Base-by-base conservation (phyloP, 1,140 invertebrate genomes). In the Calephelis virginiensis region DNA sequence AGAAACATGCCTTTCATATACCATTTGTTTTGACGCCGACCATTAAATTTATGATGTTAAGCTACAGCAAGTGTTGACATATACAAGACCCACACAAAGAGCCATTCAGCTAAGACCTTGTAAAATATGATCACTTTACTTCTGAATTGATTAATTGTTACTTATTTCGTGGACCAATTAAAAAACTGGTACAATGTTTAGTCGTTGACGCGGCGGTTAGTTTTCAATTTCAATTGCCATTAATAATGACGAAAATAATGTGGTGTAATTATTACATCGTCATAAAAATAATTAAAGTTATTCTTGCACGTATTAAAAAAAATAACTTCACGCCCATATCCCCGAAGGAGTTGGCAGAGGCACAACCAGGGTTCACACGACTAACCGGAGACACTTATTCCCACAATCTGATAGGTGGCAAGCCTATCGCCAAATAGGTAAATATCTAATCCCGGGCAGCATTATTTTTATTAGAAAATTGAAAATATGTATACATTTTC, bases 101-200 rank as follows among this genome's bases (percentile, higher is more conserved):
- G 77, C 76, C 80, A 85, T 87, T 89, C 81, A 89, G 81, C 67
- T 76, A 66, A 66, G 68, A 74, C 72, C 81, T 80, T 75, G 77
- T 83, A 78, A 90, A 89, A 89, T 89, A 86, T 84, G 76, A 86
- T 80, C 72, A 61, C 69, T 88, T 81, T 72, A 86, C 76, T 78
- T 85, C 80, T 76, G 72, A 82, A 86, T 87, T 91, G 86, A 91
- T 89, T 89, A 89, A 91, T 91, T 86, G 82, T 82, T 64, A 75
- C 79, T 82, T 80, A 69, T 77, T 74, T 63, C 68, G 68, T 68
- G 74, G 72, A 81, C 74, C 76, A 84, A 87, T 87, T 87, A 83
- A 72, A 78, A 28, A 73, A 72, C 61, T 66, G 67, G 69, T 73
- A 68, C 70, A 68, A 69, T 85, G 83, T 84, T 74, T 75, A 63